These are phyloP conservation scores for Daboia siamensis DNA, from an alignment of 2,113 vertebrate genomes.

Conservation along the genomic window DNA sequence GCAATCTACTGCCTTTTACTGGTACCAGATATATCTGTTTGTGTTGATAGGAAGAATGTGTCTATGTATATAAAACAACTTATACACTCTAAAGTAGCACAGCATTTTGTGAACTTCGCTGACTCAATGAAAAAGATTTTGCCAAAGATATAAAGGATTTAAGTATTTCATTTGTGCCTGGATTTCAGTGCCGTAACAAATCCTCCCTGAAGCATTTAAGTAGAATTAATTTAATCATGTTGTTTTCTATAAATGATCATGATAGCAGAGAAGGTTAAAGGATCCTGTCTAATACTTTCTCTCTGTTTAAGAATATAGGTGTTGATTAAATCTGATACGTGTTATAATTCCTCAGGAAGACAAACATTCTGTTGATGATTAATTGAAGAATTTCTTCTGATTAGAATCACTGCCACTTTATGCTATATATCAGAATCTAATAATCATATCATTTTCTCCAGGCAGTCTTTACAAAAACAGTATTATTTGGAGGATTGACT, in stretches of 20 bases:
- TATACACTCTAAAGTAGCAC: background rate
- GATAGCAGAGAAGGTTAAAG: slow-evolving; percentile 25
- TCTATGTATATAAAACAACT: background rate
- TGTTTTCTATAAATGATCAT: slow-evolving; percentile 33
- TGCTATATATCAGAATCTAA: background rate
- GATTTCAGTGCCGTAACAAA: slow-evolving; percentile 9
- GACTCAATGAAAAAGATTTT: slow-evolving; percentile 4
- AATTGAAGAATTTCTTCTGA: background rate
- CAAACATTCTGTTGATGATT: background rate
- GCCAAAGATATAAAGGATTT: background rate
- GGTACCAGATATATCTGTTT: background rate
- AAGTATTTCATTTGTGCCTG: background rate
- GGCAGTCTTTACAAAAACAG: background rate
- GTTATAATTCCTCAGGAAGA: background rate
- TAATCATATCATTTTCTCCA: background rate
- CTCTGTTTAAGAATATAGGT: slow-evolving; percentile 11
- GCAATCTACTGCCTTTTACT: background rate
- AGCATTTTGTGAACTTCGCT: background rate
- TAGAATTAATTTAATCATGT: slow-evolving; percentile 56
- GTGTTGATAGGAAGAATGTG: background rate
- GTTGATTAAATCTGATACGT: background rate
- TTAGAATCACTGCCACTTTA: background rate
- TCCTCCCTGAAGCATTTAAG: slow-evolving; percentile 34
- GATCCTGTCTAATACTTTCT: slow-evolving; percentile 29
- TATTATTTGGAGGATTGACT: background rate